Percentiles rank a stretch among this genome's conserved stretches.
phyloP scores from a whole-genome alignment of 2,797 vertebrate species.

The Heterohyrax brucei region DNA sequence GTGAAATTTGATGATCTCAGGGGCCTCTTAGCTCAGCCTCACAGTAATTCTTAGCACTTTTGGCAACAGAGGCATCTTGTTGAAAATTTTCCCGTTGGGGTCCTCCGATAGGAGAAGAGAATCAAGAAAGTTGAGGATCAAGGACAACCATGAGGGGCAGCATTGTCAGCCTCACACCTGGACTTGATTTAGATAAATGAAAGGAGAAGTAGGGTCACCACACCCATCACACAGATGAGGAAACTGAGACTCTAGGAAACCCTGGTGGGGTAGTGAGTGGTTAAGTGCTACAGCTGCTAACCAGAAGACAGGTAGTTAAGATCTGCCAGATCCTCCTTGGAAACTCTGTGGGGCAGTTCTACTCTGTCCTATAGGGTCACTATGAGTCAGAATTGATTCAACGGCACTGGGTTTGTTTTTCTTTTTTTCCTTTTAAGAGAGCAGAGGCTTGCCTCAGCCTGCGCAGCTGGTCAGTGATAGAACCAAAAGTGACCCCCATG shows the following conservation, averaged over 20 bases:
- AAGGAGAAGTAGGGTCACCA: background rate
- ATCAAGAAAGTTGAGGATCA: background rate
- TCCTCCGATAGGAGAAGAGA: background rate
- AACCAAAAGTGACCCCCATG: background rate
- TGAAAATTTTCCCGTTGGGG: background rate
- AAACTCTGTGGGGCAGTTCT: too few species aligned
- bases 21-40: fast-evolving
- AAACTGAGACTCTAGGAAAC: background rate
- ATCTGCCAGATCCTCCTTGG: too few species aligned
- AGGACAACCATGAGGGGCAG: background rate
- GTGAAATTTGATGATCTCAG: background rate
- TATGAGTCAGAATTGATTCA: too few species aligned
- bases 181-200: background rate
- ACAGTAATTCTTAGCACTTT: background rate
- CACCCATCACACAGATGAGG: background rate
- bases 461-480: background rate
- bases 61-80: fast-evolving
- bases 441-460: background rate
- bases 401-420: too few species aligned
- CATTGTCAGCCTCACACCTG: fast-evolving
- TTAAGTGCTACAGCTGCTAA: too few species aligned
- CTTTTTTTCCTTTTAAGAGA: background rate
- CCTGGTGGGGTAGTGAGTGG: too few species aligned
- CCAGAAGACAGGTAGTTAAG: too few species aligned
- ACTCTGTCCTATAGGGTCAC: too few species aligned